Evolutionary conservation across 2,113 vertebrate genomes (phyloP), one percentile per base, ranked within the genome.

Genomic region (Ammodytes dubius): DNA sequence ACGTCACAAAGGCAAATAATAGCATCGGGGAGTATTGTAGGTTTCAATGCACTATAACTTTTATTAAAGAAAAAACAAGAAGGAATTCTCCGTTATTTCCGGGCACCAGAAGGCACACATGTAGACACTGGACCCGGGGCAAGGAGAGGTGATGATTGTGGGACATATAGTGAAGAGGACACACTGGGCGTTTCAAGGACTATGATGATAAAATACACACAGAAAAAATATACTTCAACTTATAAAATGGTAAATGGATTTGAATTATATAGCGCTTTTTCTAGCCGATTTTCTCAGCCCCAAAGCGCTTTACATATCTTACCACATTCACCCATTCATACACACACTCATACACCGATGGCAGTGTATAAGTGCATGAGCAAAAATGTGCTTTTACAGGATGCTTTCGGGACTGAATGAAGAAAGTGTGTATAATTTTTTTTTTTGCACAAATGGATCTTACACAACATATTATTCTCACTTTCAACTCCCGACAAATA

Each of bases 101-200:
- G 68, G 86, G 82, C 85, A 70, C 70, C 86, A 88, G 79, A 93
- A 93, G 93, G 93, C 90, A 94, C 92, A 91, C 71, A 74, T 74
- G 73, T 82, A 74, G 75, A 85, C 45, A 69, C 82, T 74, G 80
- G 85, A 58, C 52, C 63, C 27, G 27, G 9, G 86, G 42, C 45
- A 37, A 10, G 65, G 71, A 74, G 58, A 73, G 19, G 7, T 0
- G 12, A 27, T 43, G 81, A 72, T 85, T 70, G 39, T 15, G 39
- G 12, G 10, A 42, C 27, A 27, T 27, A 27, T 27, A n/a, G 9
- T 1, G 39, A 0, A 6, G 58, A 0, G 67, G 42, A 39, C 43
- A 4, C 35, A 42, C 27, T 12, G 52, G 50, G 52, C 50, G 27
- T 42, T 10, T 6, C 35, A 12, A 11, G 0, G 39, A 82, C 45